Conservation (phyloP, 2,797 vertebrate genomes). For the Buphagus erythrorhynchus region DNA sequence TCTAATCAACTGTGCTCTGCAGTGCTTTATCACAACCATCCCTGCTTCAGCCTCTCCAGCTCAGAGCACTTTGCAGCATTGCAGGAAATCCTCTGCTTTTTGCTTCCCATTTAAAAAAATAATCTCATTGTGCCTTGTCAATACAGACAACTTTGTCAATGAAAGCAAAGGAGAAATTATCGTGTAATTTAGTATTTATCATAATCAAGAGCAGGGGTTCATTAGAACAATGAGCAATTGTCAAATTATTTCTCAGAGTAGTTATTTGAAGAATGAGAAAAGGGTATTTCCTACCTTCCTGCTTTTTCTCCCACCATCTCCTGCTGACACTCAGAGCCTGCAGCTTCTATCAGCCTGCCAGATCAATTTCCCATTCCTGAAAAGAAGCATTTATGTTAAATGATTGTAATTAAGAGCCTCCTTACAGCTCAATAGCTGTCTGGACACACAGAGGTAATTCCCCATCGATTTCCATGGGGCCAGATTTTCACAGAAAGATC, state of each 20-base stretch:
- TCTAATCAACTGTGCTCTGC: constrained; percentile 57
- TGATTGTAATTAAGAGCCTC: constrained; percentile 4
- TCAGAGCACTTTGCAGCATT: constrained; percentile 51
- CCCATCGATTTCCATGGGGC: neutral
- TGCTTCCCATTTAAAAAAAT: neutral
- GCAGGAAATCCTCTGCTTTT: constrained; percentile 51
- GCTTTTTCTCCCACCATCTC: neutral
- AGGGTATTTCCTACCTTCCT: constrained; percentile 19
- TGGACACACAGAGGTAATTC: neutral
- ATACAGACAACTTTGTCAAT: constrained; percentile 6
- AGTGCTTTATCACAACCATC: constrained; percentile 48
- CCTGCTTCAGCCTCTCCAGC: constrained; percentile 34
- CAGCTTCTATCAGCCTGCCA: neutral
- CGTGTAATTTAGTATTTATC: constrained; percentile 29
- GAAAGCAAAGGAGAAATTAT: constrained; percentile 15
- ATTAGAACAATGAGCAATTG: constrained; percentile 37
- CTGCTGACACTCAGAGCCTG: neutral
- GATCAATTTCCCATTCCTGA: constrained; percentile 10
- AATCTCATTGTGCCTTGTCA: neutral
- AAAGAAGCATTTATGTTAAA: constrained; percentile 24
- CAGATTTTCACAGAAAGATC: neutral
- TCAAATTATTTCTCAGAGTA: constrained; percentile 5
- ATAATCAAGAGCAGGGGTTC: constrained; percentile 16
- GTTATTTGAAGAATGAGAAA: constrained; percentile 9
- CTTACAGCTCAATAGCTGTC: neutral